A percentile compares a stretch with the other conserved stretches of the same genome.
Conservation (phyloP, 2,797 vertebrate species). For the Sardinella longiceps region DNA sequence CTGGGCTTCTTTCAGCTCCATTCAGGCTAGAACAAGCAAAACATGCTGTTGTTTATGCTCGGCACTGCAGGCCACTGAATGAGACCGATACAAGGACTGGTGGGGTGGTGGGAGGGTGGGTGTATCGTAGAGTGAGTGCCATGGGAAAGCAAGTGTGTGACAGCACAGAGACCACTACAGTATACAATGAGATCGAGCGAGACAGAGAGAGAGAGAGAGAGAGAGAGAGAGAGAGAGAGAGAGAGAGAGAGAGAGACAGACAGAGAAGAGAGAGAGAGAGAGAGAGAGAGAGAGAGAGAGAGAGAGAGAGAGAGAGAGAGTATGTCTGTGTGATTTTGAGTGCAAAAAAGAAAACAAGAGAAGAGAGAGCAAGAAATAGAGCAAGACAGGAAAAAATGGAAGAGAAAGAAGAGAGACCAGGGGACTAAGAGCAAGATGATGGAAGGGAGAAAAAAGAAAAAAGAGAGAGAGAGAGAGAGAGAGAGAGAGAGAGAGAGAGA, state of each 20-base stretch:
- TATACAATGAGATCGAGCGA: no score
- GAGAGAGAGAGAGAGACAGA: background rate
- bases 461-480: no score
- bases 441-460: no score
- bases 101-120: background rate
- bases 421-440: no score
- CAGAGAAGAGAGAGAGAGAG: background rate
- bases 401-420: background rate
- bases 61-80: background rate
- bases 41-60: conserved; percentile 17
- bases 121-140: no score
- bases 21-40: background rate
- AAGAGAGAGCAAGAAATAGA: background rate
- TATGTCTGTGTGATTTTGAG: no score
- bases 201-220: background rate
- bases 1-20: background rate
- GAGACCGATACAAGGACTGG: background rate
- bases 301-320: background rate
- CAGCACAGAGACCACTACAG: no score
- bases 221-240: background rate
- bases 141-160: background rate
- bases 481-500: background rate
- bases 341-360: no score
- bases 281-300: background rate
- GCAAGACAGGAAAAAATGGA: background rate